phyloP scores from a whole-genome alignment of 2,113 vertebrate species.

The Rynchops niger region DNA sequence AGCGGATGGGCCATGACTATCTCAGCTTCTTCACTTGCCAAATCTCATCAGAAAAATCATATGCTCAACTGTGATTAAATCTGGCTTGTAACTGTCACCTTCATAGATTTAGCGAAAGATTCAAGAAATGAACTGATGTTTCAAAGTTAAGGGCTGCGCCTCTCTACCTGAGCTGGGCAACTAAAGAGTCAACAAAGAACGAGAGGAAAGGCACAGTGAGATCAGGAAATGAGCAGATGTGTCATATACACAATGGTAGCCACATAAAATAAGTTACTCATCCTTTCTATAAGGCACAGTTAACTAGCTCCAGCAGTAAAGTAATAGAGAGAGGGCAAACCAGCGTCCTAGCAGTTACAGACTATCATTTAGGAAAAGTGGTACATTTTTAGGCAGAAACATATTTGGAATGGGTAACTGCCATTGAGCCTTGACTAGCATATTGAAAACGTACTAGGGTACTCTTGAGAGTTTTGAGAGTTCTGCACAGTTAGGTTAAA shows the following conservation, averaged over 20 bases:
- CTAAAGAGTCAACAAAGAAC: background rate
- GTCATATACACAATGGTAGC: background rate
- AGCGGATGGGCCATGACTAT: background rate
- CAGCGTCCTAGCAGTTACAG: background rate
- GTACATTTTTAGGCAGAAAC: background rate
- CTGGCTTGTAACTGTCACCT: background rate
- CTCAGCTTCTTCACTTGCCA: background rate
- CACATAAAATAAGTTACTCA: background rate
- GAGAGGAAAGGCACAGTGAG: background rate
- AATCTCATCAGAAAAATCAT: background rate
- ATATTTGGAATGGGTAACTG: background rate
- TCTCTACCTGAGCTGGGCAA: background rate
- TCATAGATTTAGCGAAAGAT: background rate
- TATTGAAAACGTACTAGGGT: slow-evolving; percentile 8
- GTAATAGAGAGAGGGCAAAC: background rate
- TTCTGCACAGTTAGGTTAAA: slow-evolving; percentile 42
- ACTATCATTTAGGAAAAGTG: background rate
- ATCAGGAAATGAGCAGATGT: background rate
- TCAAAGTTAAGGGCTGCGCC: background rate
- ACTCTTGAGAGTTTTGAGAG: slow-evolving; percentile 7
- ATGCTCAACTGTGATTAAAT: background rate
- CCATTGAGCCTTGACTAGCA: background rate
- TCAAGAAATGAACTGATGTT: background rate
- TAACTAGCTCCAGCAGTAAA: background rate
- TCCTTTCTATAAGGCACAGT: background rate